phyloP scores from a whole-genome alignment of 2,113 vertebrate species.

The Cyanocitta stelleri region DNA sequence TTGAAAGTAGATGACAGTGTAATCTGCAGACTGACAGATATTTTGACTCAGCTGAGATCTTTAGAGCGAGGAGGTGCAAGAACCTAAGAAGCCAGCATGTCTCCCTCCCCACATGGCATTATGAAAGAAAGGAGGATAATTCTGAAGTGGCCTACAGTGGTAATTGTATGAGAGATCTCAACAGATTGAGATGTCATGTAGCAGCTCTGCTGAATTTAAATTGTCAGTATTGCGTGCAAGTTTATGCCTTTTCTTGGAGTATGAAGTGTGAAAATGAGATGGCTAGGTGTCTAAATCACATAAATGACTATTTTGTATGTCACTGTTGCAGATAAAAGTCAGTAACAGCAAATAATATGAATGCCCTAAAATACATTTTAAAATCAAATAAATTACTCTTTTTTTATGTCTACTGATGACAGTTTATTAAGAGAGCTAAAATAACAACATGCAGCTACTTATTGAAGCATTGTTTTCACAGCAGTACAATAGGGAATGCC shows the following conservation, averaged over 20 bases:
- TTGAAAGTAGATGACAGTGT: slow-evolving; percentile 13
- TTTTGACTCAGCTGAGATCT: slow-evolving; percentile 10
- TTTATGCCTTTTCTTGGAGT: slow-evolving; percentile 6
- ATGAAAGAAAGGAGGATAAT: slow-evolving; percentile 30
- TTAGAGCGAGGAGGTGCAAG: background rate
- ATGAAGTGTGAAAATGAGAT: background rate
- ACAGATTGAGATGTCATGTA: slow-evolving; percentile 34
- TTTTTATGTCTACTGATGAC: background rate
- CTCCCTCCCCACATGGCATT: background rate
- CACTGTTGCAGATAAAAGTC: background rate
- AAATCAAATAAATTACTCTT: background rate
- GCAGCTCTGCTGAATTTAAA: slow-evolving; percentile 1
- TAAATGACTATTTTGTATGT: background rate
- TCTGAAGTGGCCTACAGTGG: slow-evolving; percentile 42
- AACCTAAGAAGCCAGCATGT: background rate
- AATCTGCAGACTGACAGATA: background rate
- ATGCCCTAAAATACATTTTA: background rate
- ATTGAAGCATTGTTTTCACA: background rate
- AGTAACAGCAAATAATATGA: slow-evolving; percentile 1
- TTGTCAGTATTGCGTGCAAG: background rate
- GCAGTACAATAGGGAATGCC: background rate
- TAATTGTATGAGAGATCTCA: slow-evolving; percentile 20
- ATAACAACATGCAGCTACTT: background rate
- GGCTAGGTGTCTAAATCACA: slow-evolving; percentile 1
- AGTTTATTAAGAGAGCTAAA: background rate